Conservation (phyloP, 2,113 vertebrate species). For the Gnathonemus longibarbis region DNA sequence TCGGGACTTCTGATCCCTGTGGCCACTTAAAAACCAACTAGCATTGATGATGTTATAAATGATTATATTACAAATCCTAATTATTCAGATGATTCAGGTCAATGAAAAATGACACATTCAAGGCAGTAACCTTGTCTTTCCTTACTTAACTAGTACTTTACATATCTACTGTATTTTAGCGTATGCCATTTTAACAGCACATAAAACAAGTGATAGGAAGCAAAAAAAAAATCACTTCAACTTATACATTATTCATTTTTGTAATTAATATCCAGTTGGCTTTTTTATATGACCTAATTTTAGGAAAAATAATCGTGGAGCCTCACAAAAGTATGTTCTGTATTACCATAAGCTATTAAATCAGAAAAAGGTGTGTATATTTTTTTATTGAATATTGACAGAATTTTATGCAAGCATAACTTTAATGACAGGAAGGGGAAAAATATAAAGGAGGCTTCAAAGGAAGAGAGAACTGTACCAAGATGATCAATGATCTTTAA, state of each 20-base stretch:
- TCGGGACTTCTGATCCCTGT: not conserved
- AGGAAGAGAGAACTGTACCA: slow-evolving; percentile 7
- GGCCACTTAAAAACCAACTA: not conserved
- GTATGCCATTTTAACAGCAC: not conserved
- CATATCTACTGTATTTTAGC: not conserved
- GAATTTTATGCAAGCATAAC: not conserved
- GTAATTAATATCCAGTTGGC: not conserved
- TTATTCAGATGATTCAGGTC: not conserved
- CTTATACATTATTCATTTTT: not conserved
- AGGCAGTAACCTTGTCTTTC: not conserved
- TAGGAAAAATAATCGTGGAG: not conserved
- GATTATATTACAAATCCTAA: not conserved
- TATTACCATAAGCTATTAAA: not conserved
- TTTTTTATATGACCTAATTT: not conserved
- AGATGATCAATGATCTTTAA: slow-evolving; percentile 37
- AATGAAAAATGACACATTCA: not conserved
- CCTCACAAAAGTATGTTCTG: not conserved
- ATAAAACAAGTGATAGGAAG: not conserved
- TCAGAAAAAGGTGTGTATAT: not conserved
- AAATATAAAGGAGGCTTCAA: not conserved
- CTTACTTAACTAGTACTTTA: not conserved
- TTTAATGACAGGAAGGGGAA: not conserved
- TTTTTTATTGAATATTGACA: not conserved
- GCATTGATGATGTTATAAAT: not conserved
- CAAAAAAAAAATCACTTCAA: not conserved